phyloP scores from a whole-genome alignment of 2,888 invertebrate species.

The Thecophora atra region DNA sequence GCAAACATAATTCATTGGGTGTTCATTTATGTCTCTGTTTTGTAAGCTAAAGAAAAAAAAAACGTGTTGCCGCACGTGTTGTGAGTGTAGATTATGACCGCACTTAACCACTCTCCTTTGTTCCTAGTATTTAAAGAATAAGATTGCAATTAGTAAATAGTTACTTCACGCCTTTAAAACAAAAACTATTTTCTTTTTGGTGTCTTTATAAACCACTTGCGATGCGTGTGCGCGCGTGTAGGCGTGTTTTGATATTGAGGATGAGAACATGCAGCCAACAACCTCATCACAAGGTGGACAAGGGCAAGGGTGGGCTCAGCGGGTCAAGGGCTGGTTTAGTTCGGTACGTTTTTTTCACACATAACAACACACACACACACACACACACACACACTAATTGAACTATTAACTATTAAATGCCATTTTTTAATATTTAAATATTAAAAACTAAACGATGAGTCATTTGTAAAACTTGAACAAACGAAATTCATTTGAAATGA shows the following conservation, averaged over 20 bases:
- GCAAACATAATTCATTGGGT: slow-evolving; percentile 16
- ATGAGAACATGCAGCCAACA: slow-evolving; percentile 65
- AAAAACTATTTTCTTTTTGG: slow-evolving; percentile 46
- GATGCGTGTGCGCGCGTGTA: slow-evolving; percentile 49
- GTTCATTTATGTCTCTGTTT: not conserved
- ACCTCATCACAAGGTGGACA: slow-evolving; percentile 68
- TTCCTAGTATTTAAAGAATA: slow-evolving; percentile 27
- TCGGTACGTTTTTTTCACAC: slow-evolving; percentile 70
- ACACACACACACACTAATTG: slow-evolving; percentile 32
- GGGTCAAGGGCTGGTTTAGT: slow-evolving; percentile 77
- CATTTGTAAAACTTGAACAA: slow-evolving; percentile 53
- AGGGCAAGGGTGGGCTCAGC: slow-evolving; percentile 77
- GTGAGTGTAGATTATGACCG: slow-evolving; percentile 20
- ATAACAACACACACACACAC: slow-evolving; percentile 40
- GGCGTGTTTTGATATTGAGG: slow-evolving; percentile 65
- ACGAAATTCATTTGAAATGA: slow-evolving; percentile 31
- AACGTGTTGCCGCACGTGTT: slow-evolving; percentile 9
- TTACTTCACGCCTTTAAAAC: slow-evolving; percentile 34
- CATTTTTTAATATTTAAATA: slow-evolving; percentile 5
- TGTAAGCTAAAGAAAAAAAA: not conserved
- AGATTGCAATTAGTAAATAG: slow-evolving; percentile 22
- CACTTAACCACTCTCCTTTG: not conserved
- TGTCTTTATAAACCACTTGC: slow-evolving; percentile 46
- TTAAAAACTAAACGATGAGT: slow-evolving; percentile 29
- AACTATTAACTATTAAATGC: not conserved